Base-by-base conservation (phyloP, 35 echinoderm and acorn worm species). In the Diadema setosum region DNA sequence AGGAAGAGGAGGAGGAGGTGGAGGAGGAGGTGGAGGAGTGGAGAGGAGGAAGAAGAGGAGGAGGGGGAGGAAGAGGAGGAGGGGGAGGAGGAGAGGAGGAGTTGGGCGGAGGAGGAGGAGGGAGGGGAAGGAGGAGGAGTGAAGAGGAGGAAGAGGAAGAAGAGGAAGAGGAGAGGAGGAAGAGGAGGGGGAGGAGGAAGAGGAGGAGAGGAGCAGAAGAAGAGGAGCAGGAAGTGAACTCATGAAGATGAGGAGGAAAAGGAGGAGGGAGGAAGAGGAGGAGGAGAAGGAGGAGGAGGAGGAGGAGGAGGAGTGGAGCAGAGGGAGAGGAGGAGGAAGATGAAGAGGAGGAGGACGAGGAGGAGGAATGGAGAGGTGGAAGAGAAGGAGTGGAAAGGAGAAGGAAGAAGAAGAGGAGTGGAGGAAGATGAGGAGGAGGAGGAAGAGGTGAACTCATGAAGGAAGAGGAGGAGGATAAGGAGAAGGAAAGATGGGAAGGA, bases 41-140 rank as follows among this genome's bases (percentile, higher is more conserved):
- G n/a, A n/a, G n/a, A n/a, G n/a, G 39, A 89, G 75, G 58, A 89
- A 65, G 24, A 39, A 12, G 60, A 89, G 74, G 75, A 82, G 3
- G 59, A 52, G 46, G 29, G 26, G 0, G 55, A 39, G 14, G 46
- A 24, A 15, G 42, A 42, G 24, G 18, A 67, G 58, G 27, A 76
- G 63, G 42, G 57, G 39, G 43, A 39, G 50, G 48, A 39, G 43
- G 75, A 65, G 41, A 80, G 31, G n/a, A n/a, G n/a, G n/a, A n/a
- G n/a, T n/a, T n/a, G n/a, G n/a, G n/a, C n/a, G n/a, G n/a, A n/a
- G n/a, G n/a, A 88, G 50, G 85, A 45, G 52, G 45, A 32, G n/a
- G 70, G 36, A 82, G 18, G 21, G 56, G 75, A 45, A 39, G 34
- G 57, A 89, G 69, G 16, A 52, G 3, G 32, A 2, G 36, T 2